Evolutionary conservation across 2,797 vertebrate genomes (phyloP).

Genomic region (Catamblyrhynchus diadema): DNA sequence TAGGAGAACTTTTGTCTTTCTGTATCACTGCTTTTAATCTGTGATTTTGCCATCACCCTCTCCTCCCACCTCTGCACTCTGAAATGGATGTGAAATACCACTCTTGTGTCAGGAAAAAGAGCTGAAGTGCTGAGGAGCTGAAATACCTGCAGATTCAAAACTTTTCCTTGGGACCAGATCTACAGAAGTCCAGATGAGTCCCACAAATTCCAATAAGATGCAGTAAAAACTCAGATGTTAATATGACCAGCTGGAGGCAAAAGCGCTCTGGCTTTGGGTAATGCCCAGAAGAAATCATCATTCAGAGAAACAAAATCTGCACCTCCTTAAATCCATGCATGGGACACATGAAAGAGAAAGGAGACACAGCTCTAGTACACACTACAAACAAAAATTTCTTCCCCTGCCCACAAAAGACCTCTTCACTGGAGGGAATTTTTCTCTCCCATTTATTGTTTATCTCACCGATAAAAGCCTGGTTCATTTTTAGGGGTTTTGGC

Average conservation of each 20-base stretch:
- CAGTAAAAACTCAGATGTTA: background rate
- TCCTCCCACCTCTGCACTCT: background rate
- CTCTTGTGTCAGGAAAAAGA: background rate
- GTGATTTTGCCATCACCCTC: background rate
- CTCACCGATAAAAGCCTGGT: background rate
- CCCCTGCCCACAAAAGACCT: background rate
- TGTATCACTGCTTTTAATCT: background rate
- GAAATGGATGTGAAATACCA: background rate
- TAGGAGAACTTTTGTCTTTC: background rate
- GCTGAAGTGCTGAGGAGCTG: background rate
- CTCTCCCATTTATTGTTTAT: background rate
- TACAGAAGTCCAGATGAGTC: accelerated
- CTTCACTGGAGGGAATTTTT: background rate
- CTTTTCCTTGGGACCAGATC: background rate
- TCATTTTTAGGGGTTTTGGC: accelerated
- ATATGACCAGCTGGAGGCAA: background rate
- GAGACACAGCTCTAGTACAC: background rate
- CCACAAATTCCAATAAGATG: background rate
- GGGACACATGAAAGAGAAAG: background rate
- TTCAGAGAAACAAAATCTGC: background rate
- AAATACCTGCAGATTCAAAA: background rate
- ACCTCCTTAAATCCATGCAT: background rate
- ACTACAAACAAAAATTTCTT: background rate
- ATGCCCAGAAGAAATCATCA: background rate
- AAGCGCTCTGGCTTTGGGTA: background rate